phyloP scores from a whole-genome alignment of 2,113 vertebrate genomes.

The Lasiurus cinereus region DNA sequence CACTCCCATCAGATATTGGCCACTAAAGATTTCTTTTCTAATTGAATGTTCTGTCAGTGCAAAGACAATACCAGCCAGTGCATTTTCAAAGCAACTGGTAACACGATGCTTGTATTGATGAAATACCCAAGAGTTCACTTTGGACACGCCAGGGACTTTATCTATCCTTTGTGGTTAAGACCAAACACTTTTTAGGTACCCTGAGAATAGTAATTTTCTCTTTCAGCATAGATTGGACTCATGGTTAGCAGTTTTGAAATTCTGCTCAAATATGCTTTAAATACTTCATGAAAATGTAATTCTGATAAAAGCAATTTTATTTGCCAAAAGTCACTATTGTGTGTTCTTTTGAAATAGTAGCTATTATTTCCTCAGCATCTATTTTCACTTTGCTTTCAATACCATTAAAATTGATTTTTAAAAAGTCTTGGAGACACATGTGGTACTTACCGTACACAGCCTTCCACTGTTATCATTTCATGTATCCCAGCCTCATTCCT shows the following conservation, averaged over 20 bases:
- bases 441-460: neutral
- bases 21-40: neutral
- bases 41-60: neutral
- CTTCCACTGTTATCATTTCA: neutral
- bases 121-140: conserved; percentile 16
- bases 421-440: neutral
- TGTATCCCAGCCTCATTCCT: neutral
- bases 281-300: conserved; percentile 51
- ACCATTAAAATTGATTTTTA: conserved; percentile 54
- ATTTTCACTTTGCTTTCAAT: conserved; percentile 52
- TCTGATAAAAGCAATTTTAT: conserved; percentile 64
- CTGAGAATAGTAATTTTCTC: conserved; percentile 42
- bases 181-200: conserved; percentile 41
- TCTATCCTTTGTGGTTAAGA: conserved; percentile 39
- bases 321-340: conserved; percentile 35
- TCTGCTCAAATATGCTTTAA: conserved; percentile 50
- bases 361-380: conserved; percentile 57
- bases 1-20: neutral
- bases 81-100: conserved; percentile 51
- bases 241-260: conserved; percentile 58
- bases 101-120: neutral
- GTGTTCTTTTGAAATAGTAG: conserved; percentile 41
- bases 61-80: neutral
- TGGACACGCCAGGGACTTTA: neutral
- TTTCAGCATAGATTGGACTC: conserved; percentile 49